A percentile compares a stretch with the other conserved stretches of the same genome.
Conservation (phyloP, 2,888 invertebrate species). For the Tipula helvola region DNA sequence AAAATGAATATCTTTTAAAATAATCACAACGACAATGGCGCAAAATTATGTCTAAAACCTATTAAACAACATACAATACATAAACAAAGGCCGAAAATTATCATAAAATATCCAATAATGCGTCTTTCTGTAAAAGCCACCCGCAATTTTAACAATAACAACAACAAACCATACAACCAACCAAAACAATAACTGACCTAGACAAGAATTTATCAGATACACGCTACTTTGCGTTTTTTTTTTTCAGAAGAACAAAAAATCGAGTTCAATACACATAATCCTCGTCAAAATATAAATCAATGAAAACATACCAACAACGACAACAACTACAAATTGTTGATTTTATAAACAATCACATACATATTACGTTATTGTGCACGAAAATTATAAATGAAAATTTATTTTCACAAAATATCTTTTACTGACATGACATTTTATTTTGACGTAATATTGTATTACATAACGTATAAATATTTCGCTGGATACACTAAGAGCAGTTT, state of each 20-base stretch:
- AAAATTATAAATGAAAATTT: not conserved
- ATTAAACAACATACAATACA: not conserved
- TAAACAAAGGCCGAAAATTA: not conserved
- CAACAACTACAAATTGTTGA: not conserved
- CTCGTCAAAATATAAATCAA: not conserved
- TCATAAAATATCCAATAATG: not conserved
- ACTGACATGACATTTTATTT: not conserved
- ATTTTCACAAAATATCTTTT: not conserved
- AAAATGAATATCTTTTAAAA: not conserved
- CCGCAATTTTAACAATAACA: not conserved
- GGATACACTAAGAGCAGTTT: too few relatives aligned
- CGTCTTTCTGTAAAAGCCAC: not conserved
- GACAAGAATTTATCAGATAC: not conserved
- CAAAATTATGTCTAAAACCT: not conserved
- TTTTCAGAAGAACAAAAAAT: not conserved
- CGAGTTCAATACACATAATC: not conserved
- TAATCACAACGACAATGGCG: not conserved
- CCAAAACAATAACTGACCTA: not conserved
- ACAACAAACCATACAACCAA: not conserved
- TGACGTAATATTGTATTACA: not conserved
- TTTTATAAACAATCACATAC: not conserved
- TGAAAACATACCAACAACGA: not conserved
- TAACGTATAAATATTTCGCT: not conserved
- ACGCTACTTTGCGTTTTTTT: not conserved
- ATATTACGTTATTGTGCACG: not conserved